These are phyloP conservation scores for Brachionichthys hirsutus DNA, from an alignment of 2,113 vertebrate genomes.

Conservation along the genomic window DNA sequence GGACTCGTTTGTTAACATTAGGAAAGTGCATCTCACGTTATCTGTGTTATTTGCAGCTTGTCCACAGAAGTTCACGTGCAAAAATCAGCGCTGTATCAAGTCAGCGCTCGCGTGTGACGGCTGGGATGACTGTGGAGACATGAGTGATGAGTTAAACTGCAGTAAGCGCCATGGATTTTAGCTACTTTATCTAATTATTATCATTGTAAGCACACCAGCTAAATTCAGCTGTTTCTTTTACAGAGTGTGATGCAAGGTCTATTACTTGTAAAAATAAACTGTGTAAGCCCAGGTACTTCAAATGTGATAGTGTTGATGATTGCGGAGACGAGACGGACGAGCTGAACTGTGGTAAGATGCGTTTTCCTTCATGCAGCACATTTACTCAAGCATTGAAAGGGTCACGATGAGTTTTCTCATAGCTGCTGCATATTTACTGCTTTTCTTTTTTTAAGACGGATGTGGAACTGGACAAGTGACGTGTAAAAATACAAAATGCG, in stretches of 20 bases:
- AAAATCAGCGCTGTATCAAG: conserved; percentile 79
- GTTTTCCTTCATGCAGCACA: not conserved
- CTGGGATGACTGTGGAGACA: conserved; percentile 90
- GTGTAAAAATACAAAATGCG: conserved; percentile 80
- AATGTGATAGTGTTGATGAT: conserved; percentile 87
- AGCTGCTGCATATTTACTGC: not conserved
- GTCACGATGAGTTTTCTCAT: not conserved
- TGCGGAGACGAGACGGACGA: conserved; percentile 91
- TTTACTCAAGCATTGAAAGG: not conserved
- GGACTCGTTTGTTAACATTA: not conserved
- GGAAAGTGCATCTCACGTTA: not conserved
- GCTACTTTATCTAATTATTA: not conserved
- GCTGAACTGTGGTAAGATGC: conserved; percentile 82
- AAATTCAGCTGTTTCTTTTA: conserved; percentile 1
- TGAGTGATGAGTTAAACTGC: conserved; percentile 85
- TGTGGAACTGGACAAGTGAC: conserved; percentile 69
- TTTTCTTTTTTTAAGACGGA: conserved; percentile 48
- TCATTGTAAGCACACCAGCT: not conserved
- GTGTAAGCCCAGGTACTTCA: conserved; percentile 89
- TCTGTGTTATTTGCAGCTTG: conserved; percentile 78
- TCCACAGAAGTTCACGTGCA: conserved; percentile 83
- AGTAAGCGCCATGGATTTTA: conserved; percentile 73
- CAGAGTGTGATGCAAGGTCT: conserved; percentile 69
- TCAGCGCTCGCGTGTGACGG: conserved; percentile 83
- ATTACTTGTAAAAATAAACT: conserved; percentile 83